Evolutionary conservation across 2,113 vertebrate species (phyloP).

Genomic region (Anoplopoma fimbria): DNA sequence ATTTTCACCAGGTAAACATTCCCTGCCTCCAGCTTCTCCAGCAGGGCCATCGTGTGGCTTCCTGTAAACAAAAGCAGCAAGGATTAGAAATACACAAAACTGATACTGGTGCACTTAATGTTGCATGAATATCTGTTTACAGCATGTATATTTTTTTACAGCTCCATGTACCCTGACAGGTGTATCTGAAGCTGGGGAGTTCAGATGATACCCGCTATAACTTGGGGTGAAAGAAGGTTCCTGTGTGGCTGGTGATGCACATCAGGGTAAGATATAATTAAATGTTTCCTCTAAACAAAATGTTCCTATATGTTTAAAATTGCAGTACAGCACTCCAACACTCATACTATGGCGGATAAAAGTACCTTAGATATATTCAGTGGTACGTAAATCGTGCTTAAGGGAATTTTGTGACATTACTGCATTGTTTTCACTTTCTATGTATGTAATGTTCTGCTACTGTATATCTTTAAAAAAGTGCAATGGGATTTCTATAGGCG

Average conservation of each 20-base stretch:
- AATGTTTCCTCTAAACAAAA: not conserved
- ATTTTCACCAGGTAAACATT: conserved; percentile 94
- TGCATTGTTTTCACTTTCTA: not conserved
- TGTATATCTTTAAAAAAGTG: not conserved
- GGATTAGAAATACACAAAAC: conserved; percentile 25
- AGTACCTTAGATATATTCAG: not conserved
- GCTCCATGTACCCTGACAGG: not conserved
- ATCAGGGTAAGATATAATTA: not conserved
- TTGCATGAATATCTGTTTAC: not conserved
- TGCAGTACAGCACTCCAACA: not conserved
- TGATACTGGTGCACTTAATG: not conserved
- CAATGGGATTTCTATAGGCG: not conserved
- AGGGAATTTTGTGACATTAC: not conserved
- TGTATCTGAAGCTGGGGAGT: not conserved
- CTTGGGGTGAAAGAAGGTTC: not conserved
- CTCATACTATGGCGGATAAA: not conserved
- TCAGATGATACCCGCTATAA: not conserved
- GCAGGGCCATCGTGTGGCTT: conserved; percentile 93
- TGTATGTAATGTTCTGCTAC: not conserved
- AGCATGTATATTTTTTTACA: not conserved
- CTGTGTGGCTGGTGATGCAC: not conserved
- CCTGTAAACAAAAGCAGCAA: conserved; percentile 77
- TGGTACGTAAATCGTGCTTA: not conserved
- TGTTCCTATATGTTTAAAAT: not conserved
- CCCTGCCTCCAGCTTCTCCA: conserved; percentile 93